Evolutionary conservation across 1,140 invertebrate genomes (phyloP), one percentile per base, ranked within the genome.

Genomic region (Micrasema minimum): DNA sequence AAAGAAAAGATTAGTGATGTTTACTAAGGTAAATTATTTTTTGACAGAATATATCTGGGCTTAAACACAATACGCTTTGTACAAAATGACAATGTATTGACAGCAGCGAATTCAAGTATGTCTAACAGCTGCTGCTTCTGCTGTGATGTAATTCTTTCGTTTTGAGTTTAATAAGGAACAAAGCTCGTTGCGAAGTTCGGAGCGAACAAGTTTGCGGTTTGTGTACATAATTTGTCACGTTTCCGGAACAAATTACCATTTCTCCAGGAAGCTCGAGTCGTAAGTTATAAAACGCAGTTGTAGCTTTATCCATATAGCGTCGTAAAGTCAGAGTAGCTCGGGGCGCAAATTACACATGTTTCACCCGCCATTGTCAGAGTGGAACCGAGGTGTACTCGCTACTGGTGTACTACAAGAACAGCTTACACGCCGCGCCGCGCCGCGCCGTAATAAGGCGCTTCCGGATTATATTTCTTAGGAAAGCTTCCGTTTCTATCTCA

Each of bases 191-290:
- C n/a, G 35, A 55, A 35, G 16, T 59, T 41, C 37, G 35, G 14
- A 20, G 35, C 37, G 35, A 59, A 59, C 35, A 59, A 59, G 35
- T 59, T 16, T 59, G 46, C 46, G 46, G 16, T 22, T 31, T 31
- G 48, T 51, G 48, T 22, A 20, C 35, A 59, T 59, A 45, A 45
- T 64, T 64, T 46, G 59, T 64, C 41, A 22, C 41, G 41, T 64
- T 64, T 64, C 59, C 59, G 59, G 59, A 64, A 64, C 59, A 45
- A 64, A 64, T 64, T 64, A 64, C 59, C 59, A 64, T 64, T 64
- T 31, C 38, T 45, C 59, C 41, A 45, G 59, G 43, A 62, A 62
- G 41, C 59, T 62, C 26, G 38, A 23, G 59, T 46, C 41, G 59
- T 64, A 48, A 64, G 59, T 64, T 46, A 64, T 64, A 64, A 64